These are phyloP conservation scores for Hiodon tergisus DNA, from an alignment of 2,113 vertebrate species.

Conservation along the genomic window DNA sequence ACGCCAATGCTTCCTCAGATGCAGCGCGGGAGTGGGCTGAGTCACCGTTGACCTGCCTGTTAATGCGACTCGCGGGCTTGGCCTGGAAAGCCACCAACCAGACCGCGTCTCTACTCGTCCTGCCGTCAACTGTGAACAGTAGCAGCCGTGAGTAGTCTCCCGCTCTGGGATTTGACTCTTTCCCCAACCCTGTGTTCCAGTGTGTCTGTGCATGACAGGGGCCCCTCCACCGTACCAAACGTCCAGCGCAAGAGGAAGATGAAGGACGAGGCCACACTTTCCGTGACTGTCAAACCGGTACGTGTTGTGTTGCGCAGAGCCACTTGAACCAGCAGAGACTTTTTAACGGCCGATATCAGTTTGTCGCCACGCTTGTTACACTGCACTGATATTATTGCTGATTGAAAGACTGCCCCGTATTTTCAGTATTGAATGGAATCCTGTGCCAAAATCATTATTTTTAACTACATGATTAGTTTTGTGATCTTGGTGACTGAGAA, in stretches of 20 bases:
- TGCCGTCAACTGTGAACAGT: not conserved
- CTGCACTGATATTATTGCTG: no score
- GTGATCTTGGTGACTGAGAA: no score
- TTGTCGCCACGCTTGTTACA: no score
- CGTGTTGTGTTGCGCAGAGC: constrained; percentile 6
- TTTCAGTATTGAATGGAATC: no score
- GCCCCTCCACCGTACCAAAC: constrained; percentile 76
- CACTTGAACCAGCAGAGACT: no score
- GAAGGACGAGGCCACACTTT: constrained; percentile 69
- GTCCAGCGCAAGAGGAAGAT: constrained; percentile 89
- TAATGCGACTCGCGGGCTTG: no score
- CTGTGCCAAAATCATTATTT: no score
- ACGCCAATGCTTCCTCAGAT: constrained; percentile 65
- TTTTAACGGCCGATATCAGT: no score
- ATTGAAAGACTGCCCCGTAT: no score
- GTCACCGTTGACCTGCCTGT: no score
- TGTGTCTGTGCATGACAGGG: constrained; percentile 62
- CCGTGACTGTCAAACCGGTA: constrained; percentile 81
- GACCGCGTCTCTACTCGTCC: not conserved
- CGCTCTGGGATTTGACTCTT: not conserved
- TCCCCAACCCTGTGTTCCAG: not conserved
- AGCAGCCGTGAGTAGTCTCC: not conserved
- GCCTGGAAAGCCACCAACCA: not conserved
- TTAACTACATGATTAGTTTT: no score
- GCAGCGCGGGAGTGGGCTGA: no score